Evolutionary conservation across 2,888 invertebrate species (phyloP), one percentile per base, ranked within the genome.

Genomic region (Epicampocera succincta): DNA sequence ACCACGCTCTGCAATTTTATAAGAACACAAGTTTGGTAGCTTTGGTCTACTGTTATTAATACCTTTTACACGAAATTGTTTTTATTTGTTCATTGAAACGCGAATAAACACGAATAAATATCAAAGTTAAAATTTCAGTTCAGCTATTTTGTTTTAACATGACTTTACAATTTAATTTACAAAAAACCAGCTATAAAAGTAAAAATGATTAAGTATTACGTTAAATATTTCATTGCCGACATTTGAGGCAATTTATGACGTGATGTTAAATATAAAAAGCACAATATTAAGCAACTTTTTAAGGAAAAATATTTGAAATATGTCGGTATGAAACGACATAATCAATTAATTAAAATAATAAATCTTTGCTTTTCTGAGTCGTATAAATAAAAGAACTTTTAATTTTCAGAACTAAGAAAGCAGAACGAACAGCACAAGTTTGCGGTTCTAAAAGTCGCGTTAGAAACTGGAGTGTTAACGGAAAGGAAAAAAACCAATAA

Each of bases 321-420:
- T 48, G 71, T 63, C 63, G 54, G 60, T 44, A 61, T 69, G 56
- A 56, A 71, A 65, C 56, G 63, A 71, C 77, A 77, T 65, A 77
- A 77, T 77, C 63, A 71, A 77, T 77, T 77, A 77, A 71, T 77
- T 71, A 58, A 77, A 71, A 58, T 52, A 71, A 71, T 77, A 77
- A 77, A 77, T 77, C 71, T 71, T 42, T 21, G 54, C 38, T 40
- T 25, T 63, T 44, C 44, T 9, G 29, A 61, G n/a, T 54, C 42
- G 44, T 11, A 44, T 8, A 73, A 15, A 63, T n/a, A 2, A 44
- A 44, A 61, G 44, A 63, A 54, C 44, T 50, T 50, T 52, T 17
- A 25, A 17, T 50, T 71, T 46, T 25, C 11, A 12, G 52, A 21
- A 17, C n/a, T 21, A 44, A 29, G 29, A n/a, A 15, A 61, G 17